Evolutionary conservation across 2,113 vertebrate species (phyloP).

Genomic region (Tragelaphus strepsiceros): DNA sequence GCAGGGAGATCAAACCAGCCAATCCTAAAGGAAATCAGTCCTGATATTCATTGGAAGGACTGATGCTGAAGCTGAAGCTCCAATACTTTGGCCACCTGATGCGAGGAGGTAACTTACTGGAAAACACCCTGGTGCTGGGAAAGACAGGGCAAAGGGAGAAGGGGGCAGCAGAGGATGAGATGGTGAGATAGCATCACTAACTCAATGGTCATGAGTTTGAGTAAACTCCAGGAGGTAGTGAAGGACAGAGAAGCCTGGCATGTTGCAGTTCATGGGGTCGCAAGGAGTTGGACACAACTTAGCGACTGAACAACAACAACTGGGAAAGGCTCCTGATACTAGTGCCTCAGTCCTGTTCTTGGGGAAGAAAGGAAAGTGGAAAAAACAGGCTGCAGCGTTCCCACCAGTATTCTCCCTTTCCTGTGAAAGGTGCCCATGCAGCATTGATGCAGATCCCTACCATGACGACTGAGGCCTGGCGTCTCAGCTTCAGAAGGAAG

Average conservation of each 20-base stretch:
- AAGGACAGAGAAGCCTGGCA: background rate
- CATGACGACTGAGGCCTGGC: accelerated
- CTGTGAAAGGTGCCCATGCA: accelerated
- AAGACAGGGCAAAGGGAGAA: background rate
- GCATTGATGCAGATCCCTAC: accelerated
- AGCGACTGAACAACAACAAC: background rate
- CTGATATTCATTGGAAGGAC: background rate
- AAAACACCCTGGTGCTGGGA: background rate
- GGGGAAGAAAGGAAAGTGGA: background rate
- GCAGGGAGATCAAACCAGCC: background rate
- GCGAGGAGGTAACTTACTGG: background rate
- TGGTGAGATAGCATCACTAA: background rate
- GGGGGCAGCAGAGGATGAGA: background rate
- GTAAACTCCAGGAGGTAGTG: background rate
- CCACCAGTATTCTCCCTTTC: accelerated
- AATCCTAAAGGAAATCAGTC: background rate
- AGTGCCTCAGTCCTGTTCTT: background rate
- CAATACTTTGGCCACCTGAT: background rate
- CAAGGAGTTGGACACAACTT: background rate
- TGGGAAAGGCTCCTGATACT: background rate
- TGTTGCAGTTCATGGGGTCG: accelerated
- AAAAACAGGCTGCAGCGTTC: accelerated
- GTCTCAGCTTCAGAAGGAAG: background rate
- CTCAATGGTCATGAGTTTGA: background rate
- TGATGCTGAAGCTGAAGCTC: background rate